A percentile compares a stretch with the other conserved stretches of the same genome.
These are phyloP conservation scores for Gallinago solitaria DNA, from an alignment of 2,797 vertebrate species.

Conservation along the genomic window DNA sequence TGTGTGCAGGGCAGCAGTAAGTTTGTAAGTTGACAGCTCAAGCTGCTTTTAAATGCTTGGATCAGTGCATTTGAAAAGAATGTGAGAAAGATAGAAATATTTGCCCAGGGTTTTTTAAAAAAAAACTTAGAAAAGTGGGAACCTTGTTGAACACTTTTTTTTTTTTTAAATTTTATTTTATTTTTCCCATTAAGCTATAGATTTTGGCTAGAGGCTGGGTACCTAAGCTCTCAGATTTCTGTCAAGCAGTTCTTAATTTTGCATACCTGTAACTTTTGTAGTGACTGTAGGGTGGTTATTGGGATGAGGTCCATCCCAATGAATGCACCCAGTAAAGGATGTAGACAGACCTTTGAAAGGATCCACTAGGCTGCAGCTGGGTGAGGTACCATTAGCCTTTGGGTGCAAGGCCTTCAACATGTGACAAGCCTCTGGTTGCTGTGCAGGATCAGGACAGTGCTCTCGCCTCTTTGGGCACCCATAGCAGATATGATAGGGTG, in stretches of 20 bases:
- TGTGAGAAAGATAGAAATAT: background rate
- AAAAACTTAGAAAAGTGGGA: background rate
- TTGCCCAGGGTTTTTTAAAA: background rate
- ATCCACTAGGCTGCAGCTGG: background rate
- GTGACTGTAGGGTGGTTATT: background rate
- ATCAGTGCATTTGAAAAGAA: background rate
- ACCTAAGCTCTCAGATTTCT: background rate
- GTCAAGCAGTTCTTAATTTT: background rate
- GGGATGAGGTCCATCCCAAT: background rate
- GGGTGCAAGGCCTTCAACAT: accelerated
- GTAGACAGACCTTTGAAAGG: background rate
- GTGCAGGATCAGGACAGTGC: background rate
- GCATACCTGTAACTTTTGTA: background rate
- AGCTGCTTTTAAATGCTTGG: background rate
- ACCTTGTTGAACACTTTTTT: background rate
- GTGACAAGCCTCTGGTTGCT: background rate
- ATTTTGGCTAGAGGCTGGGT: background rate
- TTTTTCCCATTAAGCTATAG: background rate
- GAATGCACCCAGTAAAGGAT: background rate
- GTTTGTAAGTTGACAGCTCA: background rate
- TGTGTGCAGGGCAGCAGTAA: background rate
- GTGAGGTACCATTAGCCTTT: background rate
- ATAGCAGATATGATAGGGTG: background rate
- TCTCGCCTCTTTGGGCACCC: background rate
- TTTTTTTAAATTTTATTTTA: no score